phyloP scores from a whole-genome alignment of 2,797 vertebrate genomes.

The Eurystomus glaucurus region DNA sequence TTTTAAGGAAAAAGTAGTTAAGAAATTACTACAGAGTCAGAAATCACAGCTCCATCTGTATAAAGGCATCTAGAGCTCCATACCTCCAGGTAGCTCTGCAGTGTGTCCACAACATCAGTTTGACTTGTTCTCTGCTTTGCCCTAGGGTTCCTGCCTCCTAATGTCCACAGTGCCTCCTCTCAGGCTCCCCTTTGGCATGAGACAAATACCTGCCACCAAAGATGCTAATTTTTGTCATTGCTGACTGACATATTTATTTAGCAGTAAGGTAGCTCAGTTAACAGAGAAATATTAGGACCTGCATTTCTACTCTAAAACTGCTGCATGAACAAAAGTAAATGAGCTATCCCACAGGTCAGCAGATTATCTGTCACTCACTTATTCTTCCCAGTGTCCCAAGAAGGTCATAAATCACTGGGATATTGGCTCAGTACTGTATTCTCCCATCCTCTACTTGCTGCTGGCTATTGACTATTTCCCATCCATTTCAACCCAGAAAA shows the following conservation, averaged over 20 bases:
- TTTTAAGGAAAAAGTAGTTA: background rate
- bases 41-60: background rate
- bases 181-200: background rate
- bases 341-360: slow-evolving; percentile 19
- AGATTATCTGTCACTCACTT: slow-evolving; percentile 50
- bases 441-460: background rate
- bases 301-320: slow-evolving; percentile 9
- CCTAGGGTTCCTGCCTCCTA: background rate
- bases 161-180: background rate
- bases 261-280: background rate
- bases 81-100: background rate
- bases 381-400: slow-evolving; percentile 30
- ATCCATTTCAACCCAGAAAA: background rate
- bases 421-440: background rate
- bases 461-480: slow-evolving; percentile 23
- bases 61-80: background rate
- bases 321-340: slow-evolving; percentile 60
- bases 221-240: background rate
- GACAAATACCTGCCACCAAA: background rate
- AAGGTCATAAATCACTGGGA: slow-evolving; percentile 14
- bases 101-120: background rate
- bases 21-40: background rate
- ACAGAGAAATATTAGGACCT: slow-evolving; percentile 15
- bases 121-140: background rate
- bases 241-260: slow-evolving; percentile 46